Evolutionary conservation across 1,140 invertebrate species (phyloP), one percentile per base, ranked within the genome.

Genomic region (Carcinoscorpius rotundicauda): DNA sequence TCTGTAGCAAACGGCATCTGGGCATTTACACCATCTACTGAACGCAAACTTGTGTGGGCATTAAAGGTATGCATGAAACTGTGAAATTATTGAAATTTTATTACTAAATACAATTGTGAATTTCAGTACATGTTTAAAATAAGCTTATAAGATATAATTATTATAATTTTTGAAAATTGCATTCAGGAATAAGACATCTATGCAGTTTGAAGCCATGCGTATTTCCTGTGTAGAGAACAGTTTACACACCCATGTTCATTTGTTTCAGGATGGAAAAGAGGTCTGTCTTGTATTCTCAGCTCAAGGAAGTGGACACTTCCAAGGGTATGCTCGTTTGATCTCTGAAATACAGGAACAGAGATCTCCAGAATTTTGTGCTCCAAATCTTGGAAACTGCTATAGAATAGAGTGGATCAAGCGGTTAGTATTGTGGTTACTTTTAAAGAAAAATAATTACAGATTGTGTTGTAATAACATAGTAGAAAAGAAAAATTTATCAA

Each of bases 251-350:
- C 49, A 10, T 55, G 10, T 65, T 58, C 64, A 48, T 66, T 8
- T 62, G 49, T 74, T 65, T 51, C 70, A 81, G 79, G 76, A 78
- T 62, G 78, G 78, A 6, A 80, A 78, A 68, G 75, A 71, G 49
- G 78, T 82, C 49, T 75, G 78, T 67, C 71, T 82, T 55, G 75
- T 82, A 58, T 82, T 81, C 71, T 80, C 79, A 51, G 73, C 81
- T 9, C 80, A 81, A 72, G 78, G 80, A n/a, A 79, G 77, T 69
- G 78, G 78, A 6, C 77, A 81, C 66, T 82, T 82, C 65, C 81
- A 82, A 71, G 81, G 81, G 51, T 81, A 78, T 74, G 81, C 81
- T 6, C 73, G 70, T 58, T 76, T 82, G 70, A 74, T 70, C 5
- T 74, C 74, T 6, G 66, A 72, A 49, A 70, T 73, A 51, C 69